phyloP scores from a whole-genome alignment of 2,888 invertebrate genomes.

The Seira sanloemensis region DNA sequence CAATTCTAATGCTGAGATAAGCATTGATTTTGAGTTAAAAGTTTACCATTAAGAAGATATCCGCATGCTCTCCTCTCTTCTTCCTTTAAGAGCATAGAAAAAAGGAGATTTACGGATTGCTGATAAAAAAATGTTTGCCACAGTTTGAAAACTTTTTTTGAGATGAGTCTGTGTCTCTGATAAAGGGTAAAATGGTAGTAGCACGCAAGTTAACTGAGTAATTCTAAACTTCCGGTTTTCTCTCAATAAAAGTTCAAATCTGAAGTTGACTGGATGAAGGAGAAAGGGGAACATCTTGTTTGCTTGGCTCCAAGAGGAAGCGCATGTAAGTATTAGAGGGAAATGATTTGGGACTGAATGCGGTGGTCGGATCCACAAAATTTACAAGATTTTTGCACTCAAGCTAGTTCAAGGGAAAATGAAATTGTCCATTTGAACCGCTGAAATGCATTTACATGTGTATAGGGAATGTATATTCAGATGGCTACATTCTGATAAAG shows the following conservation, averaged over 20 bases:
- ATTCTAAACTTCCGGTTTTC: conserved; percentile 7
- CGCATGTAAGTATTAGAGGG: too few species aligned
- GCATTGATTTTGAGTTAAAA: conserved; percentile 15
- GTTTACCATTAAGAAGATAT: neutral
- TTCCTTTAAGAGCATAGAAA: neutral
- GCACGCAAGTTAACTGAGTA: neutral
- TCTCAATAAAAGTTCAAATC: too few species aligned
- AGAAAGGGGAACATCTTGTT: too few species aligned
- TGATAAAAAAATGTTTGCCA: conserved; percentile 12
- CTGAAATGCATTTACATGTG: too few species aligned
- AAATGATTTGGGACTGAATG: too few species aligned
- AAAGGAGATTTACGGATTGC: conserved; percentile 12
- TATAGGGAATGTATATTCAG: too few species aligned
- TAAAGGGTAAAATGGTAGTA: neutral
- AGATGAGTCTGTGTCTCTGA: conserved; percentile 2
- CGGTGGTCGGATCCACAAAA: too few species aligned
- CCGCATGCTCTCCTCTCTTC: neutral
- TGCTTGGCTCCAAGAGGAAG: too few species aligned
- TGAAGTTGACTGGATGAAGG: too few species aligned
- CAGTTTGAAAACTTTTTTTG: neutral
- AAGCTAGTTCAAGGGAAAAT: too few species aligned
- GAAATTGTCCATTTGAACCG: neutral
- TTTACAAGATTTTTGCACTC: too few species aligned
- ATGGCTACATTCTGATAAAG: too few species aligned
- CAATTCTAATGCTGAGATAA: neutral